Percentiles rank a stretch among this genome's conserved stretches.
Conservation (phyloP, 1,140 invertebrate genomes). For the Brachystomella parvula region DNA sequence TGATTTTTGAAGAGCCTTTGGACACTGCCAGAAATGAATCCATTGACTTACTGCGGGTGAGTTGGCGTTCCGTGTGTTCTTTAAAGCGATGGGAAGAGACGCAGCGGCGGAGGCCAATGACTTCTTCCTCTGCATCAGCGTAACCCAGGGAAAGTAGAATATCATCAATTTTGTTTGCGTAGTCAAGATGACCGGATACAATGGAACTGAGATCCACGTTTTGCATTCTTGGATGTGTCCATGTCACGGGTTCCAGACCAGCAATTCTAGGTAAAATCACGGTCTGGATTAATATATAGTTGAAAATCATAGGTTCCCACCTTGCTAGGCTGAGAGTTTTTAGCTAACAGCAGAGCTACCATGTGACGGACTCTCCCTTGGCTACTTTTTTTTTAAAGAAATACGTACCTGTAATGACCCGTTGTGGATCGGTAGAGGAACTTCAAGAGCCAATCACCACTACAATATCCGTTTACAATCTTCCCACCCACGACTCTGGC, state of each 20-base stretch:
- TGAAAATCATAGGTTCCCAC: neutral
- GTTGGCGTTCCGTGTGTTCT: constrained; percentile 12
- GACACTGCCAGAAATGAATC: constrained; percentile 33
- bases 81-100: constrained; percentile 26
- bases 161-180: constrained; percentile 53
- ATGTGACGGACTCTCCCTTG: constrained; percentile 52
- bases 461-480: constrained; percentile 60
- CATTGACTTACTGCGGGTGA: constrained; percentile 23
- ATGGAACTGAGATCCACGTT: constrained; percentile 57
- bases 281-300: constrained; percentile 38
- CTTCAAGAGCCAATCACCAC: constrained; percentile 59
- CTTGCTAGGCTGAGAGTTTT: neutral
- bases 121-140: constrained; percentile 19
- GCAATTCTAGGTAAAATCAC: constrained; percentile 52
- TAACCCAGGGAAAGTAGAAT: constrained; percentile 42
- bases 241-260: constrained; percentile 52
- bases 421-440: constrained; percentile 59
- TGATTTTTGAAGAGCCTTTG: too few relatives aligned
- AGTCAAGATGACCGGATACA: constrained; percentile 54
- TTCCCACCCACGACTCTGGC: constrained; percentile 53
- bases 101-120: constrained; percentile 9
- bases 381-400: constrained; percentile 46
- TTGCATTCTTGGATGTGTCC: constrained; percentile 49
- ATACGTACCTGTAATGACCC: constrained; percentile 38
- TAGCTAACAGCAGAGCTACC: constrained; percentile 36